phyloP scores from a whole-genome alignment of 2,888 invertebrate species.

The Stenoptilia bipunctidactyla region DNA sequence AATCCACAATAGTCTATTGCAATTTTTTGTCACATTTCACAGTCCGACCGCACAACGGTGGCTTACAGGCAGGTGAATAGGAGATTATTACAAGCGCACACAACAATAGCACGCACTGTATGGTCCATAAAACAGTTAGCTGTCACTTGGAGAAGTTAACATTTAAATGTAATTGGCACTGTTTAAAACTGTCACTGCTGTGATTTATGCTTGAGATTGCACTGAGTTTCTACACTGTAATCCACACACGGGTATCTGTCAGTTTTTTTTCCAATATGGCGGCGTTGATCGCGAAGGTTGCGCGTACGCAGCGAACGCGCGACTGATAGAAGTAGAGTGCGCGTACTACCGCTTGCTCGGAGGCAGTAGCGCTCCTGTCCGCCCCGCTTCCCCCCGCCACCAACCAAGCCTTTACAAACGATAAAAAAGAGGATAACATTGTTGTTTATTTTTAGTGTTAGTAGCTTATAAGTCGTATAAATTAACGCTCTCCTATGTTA shows the following conservation, averaged over 20 bases:
- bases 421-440: constrained; percentile 64
- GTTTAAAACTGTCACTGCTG: not conserved
- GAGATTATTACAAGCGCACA: constrained; percentile 56
- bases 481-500: constrained; percentile 51
- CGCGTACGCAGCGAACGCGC: constrained; percentile 56
- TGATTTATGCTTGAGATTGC: constrained; percentile 5
- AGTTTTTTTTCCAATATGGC: constrained; percentile 22
- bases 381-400: constrained; percentile 24
- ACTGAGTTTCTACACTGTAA: constrained; percentile 43
- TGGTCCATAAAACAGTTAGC: constrained; percentile 60
- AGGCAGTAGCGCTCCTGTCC: constrained; percentile 67
- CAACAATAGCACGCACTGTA: constrained; percentile 45
- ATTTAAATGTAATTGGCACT: constrained; percentile 6
- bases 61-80: constrained; percentile 56
- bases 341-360: constrained; percentile 58
- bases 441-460: constrained; percentile 68
- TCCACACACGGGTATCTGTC: constrained; percentile 34
- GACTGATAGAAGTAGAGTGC: constrained; percentile 56
- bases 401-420: constrained; percentile 50
- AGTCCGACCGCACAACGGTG: constrained; percentile 51
- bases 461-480: constrained; percentile 64
- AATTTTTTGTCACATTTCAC: constrained; percentile 70
- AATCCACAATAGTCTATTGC: constrained; percentile 52
- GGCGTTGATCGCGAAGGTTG: constrained; percentile 34
- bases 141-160: constrained; percentile 40